phyloP scores from a whole-genome alignment of 64 coral and sea anemone genomes.

The Stylophora pistillata region DNA sequence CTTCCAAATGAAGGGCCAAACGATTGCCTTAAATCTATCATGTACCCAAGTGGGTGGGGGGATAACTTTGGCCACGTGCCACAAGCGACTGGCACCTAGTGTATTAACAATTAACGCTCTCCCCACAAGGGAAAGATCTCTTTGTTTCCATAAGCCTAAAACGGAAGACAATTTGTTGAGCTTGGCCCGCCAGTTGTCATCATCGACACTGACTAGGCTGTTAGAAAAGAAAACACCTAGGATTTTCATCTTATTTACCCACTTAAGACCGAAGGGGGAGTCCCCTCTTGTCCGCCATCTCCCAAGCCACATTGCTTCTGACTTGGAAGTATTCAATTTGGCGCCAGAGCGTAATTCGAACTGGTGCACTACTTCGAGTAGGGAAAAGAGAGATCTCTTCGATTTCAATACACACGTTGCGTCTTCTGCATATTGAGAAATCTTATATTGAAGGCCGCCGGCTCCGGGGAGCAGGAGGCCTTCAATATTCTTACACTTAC shows the following conservation, averaged over 20 bases:
- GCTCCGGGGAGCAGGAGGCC: background rate
- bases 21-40: background rate
- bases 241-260: constrained; percentile 4
- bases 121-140: background rate
- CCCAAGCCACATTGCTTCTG: constrained; percentile 10
- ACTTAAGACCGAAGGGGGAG: background rate
- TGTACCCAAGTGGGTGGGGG: background rate
- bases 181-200: constrained; percentile 15
- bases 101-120: constrained; percentile 6
- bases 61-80: constrained; percentile 1
- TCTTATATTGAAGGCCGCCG: background rate
- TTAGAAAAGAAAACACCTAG: constrained; percentile 22
- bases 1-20: background rate
- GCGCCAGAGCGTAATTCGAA: background rate
- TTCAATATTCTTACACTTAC: background rate
- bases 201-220: background rate
- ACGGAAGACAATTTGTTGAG: background rate
- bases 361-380: background rate
- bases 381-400: background rate
- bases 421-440: background rate
- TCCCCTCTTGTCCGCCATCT: background rate
- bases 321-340: background rate
- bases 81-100: background rate
- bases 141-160: background rate
- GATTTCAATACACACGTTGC: background rate